These are phyloP conservation scores for Vanacampus margaritifer DNA, from an alignment of 2,113 vertebrate species.

Conservation along the genomic window DNA sequence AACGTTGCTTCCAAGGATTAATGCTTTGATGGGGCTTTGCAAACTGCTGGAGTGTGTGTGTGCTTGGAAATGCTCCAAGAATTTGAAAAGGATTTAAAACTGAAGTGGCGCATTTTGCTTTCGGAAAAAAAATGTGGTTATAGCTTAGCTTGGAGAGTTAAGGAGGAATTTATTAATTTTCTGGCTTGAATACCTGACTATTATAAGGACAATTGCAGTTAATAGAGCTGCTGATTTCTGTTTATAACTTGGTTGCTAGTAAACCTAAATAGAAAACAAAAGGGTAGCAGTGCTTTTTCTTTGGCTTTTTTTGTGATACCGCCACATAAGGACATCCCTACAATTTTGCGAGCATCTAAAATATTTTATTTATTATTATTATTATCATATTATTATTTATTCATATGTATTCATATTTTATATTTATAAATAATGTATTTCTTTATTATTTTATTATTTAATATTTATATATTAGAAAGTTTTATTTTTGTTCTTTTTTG, in stretches of 20 bases:
- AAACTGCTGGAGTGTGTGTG: conserved; percentile 15
- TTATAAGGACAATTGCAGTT: not conserved
- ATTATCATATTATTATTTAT: too few relatives aligned
- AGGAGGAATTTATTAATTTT: not conserved
- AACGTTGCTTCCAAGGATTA: conserved; percentile 20
- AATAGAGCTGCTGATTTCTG: not conserved
- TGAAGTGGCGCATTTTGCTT: not conserved
- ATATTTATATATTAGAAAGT: too few relatives aligned
- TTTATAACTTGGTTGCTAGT: not conserved
- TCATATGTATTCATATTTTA: too few relatives aligned
- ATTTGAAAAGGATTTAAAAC: conserved; percentile 1
- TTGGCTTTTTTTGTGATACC: not conserved
- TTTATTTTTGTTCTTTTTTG: not conserved
- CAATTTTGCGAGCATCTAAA: not conserved
- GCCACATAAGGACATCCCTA: not conserved
- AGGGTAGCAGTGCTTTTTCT: not conserved
- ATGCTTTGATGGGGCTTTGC: conserved; percentile 43
- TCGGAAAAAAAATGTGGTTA: not conserved
- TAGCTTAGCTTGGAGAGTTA: not conserved
- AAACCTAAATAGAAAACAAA: not conserved
- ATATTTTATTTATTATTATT: not conserved
- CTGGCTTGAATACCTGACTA: not conserved
- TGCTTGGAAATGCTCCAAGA: conserved; percentile 13
- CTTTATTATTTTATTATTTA: not conserved
- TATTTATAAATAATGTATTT: not conserved